phyloP scores from a whole-genome alignment of 2,797 vertebrate genomes.

The Enteromius argenteus region DNA sequence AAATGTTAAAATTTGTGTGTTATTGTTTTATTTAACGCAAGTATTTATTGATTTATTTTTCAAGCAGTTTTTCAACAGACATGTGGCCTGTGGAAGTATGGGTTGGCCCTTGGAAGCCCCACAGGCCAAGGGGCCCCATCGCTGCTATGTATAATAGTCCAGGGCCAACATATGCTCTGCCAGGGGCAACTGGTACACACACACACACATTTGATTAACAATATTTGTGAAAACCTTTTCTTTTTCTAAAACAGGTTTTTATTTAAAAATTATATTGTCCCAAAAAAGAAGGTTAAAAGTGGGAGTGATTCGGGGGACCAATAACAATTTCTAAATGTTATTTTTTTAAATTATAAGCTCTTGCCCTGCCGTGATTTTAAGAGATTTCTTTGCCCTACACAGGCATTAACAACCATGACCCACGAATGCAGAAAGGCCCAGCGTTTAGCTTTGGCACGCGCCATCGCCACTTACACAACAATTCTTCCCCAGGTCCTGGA shows the following conservation, averaged over 20 bases:
- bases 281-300: not conserved
- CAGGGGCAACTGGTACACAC: conserved; percentile 81
- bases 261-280: not conserved
- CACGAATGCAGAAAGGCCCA: conserved; percentile 82
- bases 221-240: not conserved
- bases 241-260: too few relatives aligned
- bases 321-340: not conserved
- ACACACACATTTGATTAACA: not conserved
- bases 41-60: not conserved
- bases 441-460: conserved; percentile 84
- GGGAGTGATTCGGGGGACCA: not conserved
- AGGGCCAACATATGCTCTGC: conserved; percentile 89
- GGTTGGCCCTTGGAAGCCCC: conserved; percentile 89
- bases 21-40: not conserved
- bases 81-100: conserved; percentile 78
- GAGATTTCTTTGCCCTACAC: not conserved
- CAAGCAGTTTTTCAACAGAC: not conserved
- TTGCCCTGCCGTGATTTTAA: not conserved
- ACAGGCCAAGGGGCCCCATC: conserved; percentile 87
- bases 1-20: not conserved
- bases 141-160: conserved; percentile 85
- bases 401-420: conserved; percentile 81
- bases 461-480: conserved; percentile 39
- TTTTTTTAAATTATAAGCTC: not conserved
- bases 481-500: conserved; percentile 82